A percentile compares a stretch with the other conserved stretches of the same genome.
Conservation (phyloP, 2,113 vertebrate species). For the Sylvietta virens region DNA sequence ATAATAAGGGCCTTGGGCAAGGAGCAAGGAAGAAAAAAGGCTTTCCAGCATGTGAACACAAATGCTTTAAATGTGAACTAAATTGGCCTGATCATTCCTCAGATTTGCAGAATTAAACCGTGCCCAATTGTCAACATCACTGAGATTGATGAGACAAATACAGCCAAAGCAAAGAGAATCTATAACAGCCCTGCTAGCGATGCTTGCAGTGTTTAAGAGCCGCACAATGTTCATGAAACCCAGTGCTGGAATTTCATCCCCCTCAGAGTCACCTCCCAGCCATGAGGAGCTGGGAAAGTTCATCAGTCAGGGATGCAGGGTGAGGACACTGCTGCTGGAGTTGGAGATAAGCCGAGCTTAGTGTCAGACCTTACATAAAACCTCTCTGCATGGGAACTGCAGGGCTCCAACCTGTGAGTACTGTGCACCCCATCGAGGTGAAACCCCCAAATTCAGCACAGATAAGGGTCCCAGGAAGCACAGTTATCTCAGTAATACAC, state of each 20-base stretch:
- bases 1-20: slow-evolving; percentile 38
- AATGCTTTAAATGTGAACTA: slow-evolving; percentile 51
- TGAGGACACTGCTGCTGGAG: neutral
- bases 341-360: accelerated
- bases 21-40: neutral
- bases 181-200: neutral
- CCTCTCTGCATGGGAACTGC: neutral
- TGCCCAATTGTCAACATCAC: slow-evolving; percentile 18
- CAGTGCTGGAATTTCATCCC: neutral
- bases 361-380: neutral
- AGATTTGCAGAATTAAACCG: slow-evolving; percentile 53
- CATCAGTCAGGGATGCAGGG: neutral
- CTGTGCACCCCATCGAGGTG: neutral
- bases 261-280: accelerated
- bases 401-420: accelerated
- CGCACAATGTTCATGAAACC: neutral
- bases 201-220: neutral
- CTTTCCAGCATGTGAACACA: slow-evolving; percentile 33
- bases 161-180: neutral
- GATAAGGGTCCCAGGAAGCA: accelerated
- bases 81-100: slow-evolving; percentile 49
- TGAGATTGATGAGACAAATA: slow-evolving; percentile 36
- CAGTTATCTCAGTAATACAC: too few relatives aligned
- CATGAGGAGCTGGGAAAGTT: neutral
- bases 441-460: accelerated